Conservation (phyloP, 1,140 invertebrate genomes). For the Periplaneta americana region DNA sequence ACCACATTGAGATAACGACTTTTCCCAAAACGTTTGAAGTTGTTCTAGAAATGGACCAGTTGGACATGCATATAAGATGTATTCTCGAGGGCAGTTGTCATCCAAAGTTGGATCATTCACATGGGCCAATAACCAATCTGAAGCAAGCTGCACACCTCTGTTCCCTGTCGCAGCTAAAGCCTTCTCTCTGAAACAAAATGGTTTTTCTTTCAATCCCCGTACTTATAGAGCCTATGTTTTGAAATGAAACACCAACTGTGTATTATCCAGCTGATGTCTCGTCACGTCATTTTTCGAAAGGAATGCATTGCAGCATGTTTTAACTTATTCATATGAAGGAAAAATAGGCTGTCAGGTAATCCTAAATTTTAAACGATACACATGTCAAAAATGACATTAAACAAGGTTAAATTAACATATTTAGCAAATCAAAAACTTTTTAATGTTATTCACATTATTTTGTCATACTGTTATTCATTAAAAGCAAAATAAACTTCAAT, state of each 20-base stretch:
- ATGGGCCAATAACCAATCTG: slow-evolving; percentile 85
- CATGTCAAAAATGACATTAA: too few relatives aligned
- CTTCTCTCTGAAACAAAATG: slow-evolving; percentile 60
- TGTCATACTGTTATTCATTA: too few relatives aligned
- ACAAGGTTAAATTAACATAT: too few relatives aligned
- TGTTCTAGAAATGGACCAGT: slow-evolving; percentile 64
- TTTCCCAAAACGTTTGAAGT: slow-evolving; percentile 71
- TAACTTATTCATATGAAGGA: too few relatives aligned
- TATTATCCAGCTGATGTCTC: too few relatives aligned
- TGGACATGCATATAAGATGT: slow-evolving; percentile 80
- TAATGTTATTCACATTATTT: too few relatives aligned
- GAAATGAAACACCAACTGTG: background rate
- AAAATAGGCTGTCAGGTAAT: too few relatives aligned
- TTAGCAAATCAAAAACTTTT: too few relatives aligned
- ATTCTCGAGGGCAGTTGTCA: slow-evolving; percentile 67
- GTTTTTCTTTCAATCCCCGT: background rate
- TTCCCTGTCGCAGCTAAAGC: slow-evolving; percentile 85
- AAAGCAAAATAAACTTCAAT: background rate
- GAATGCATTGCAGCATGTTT: too few relatives aligned
- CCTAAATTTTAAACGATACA: too few relatives aligned
- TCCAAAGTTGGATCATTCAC: slow-evolving; percentile 78
- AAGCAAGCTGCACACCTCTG: slow-evolving; percentile 76
- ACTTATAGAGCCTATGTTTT: background rate
- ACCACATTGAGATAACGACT: slow-evolving; percentile 63
- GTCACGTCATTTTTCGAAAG: too few relatives aligned